Percentiles rank a stretch among this genome's conserved stretches.
Evolutionary conservation across 1,140 invertebrate genomes (phyloP).

Genomic region (Acromyrmex heyeri): DNA sequence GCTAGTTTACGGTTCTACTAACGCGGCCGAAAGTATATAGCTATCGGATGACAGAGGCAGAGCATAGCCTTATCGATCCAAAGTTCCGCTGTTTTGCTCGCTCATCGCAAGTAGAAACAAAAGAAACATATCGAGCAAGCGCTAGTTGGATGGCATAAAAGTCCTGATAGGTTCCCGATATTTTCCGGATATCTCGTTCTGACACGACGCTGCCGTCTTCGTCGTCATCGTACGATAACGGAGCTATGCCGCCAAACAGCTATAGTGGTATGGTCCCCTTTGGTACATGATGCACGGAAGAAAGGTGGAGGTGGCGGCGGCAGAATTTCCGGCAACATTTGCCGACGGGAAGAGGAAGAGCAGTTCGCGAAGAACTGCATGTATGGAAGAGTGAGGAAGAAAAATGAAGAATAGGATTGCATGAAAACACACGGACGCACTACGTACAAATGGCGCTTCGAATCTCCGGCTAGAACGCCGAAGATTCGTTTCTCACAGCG

Average conservation of each 20-base stretch:
- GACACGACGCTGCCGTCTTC: constrained; percentile 10
- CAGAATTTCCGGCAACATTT: constrained; percentile 54
- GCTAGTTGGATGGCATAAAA: constrained; percentile 55
- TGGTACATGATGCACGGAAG: constrained; percentile 20
- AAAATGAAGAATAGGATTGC: constrained; percentile 53
- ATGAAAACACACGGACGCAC: constrained; percentile 41
- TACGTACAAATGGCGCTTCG: not conserved
- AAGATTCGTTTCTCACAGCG: constrained; percentile 48
- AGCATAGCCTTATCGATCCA: constrained; percentile 71
- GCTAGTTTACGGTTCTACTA: constrained; percentile 76
- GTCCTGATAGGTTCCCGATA: constrained; percentile 76
- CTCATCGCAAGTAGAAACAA: constrained; percentile 46
- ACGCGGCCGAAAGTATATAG: constrained; percentile 77
- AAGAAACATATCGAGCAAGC: constrained; percentile 32
- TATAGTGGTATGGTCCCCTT: constrained; percentile 4
- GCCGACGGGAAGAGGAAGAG: not conserved
- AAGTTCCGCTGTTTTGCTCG: constrained; percentile 53
- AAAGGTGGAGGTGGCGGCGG: not conserved
- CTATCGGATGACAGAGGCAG: constrained; percentile 70
- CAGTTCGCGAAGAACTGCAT: not conserved
- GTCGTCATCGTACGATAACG: constrained; percentile 44
- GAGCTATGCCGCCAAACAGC: not conserved
- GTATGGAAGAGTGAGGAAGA: constrained; percentile 19
- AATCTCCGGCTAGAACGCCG: not conserved
- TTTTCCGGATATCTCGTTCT: constrained; percentile 67